phyloP scores from a whole-genome alignment of 2,797 vertebrate genomes.

The Pseudochirops cupreus region DNA sequence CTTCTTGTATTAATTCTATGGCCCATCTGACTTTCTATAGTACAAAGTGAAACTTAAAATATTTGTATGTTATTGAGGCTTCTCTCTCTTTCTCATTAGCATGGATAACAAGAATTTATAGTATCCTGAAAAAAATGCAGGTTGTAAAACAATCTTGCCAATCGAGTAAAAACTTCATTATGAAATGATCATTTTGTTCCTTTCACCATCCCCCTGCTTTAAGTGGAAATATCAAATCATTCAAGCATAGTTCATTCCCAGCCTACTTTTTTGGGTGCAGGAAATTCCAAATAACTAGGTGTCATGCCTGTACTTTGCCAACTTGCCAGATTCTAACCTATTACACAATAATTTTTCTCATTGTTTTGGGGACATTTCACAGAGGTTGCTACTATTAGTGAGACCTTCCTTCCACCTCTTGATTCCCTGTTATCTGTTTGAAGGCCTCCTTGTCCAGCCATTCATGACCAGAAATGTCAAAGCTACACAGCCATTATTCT shows the following conservation, averaged over 20 bases:
- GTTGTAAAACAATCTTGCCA: conserved; percentile 69
- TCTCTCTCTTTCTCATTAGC: conserved; percentile 57
- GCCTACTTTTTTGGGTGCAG: conserved; percentile 10
- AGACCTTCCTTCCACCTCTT: neutral
- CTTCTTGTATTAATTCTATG: conserved; percentile 30
- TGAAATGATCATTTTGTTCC: conserved; percentile 60
- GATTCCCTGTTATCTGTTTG: neutral
- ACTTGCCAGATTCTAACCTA: neutral
- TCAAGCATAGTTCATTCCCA: conserved; percentile 39
- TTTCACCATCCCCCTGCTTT: conserved; percentile 4
- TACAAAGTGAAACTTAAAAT: conserved; percentile 57
- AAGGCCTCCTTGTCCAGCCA: conserved; percentile 8
- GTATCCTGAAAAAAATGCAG: conserved; percentile 70
- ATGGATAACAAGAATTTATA: conserved; percentile 67
- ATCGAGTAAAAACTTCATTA: conserved; percentile 76
- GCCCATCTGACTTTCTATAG: conserved; percentile 5
- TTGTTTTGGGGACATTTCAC: neutral
- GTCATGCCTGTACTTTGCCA: conserved; percentile 26
- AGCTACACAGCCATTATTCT: neutral
- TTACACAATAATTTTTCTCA: neutral
- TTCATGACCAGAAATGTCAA: conserved; percentile 49
- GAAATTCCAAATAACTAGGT: conserved; percentile 36
- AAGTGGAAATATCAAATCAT: conserved; percentile 48
- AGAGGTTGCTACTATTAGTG: neutral
- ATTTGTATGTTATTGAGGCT: conserved; percentile 56